Percentiles rank a stretch among this genome's conserved stretches.
Evolutionary conservation across 2,888 invertebrate genomes (phyloP).

Genomic region (Mantis religiosa): DNA sequence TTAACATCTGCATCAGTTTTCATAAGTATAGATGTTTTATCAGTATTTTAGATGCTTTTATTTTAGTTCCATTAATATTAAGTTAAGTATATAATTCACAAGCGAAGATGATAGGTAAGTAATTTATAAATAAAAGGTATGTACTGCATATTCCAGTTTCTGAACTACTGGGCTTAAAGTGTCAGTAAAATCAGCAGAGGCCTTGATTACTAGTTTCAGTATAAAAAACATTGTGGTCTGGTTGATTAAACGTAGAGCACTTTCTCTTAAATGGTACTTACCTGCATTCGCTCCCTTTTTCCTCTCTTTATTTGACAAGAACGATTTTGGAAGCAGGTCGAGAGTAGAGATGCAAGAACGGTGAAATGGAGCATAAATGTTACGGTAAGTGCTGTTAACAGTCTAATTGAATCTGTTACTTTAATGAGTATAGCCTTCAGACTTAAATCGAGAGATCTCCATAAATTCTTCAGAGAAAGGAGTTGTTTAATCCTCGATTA

Average conservation of each 20-base stretch:
- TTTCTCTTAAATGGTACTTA: background rate
- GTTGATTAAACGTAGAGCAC: background rate
- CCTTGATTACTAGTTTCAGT: background rate
- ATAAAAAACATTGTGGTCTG: background rate
- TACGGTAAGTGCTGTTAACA: background rate
- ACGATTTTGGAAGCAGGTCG: background rate
- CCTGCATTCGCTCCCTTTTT: background rate
- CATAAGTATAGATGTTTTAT: too few relatives aligned
- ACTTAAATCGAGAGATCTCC: too few relatives aligned
- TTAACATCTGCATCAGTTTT: too few relatives aligned
- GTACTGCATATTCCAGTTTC: background rate
- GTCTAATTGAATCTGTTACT: too few relatives aligned
- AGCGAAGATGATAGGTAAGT: too few relatives aligned
- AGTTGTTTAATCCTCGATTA: too few relatives aligned
- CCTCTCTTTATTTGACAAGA: background rate
- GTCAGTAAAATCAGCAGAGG: background rate
- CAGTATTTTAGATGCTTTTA: too few relatives aligned
- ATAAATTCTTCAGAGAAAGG: too few relatives aligned
- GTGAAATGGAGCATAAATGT: background rate
- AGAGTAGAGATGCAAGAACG: background rate
- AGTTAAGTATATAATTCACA: too few relatives aligned
- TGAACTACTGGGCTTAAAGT: background rate
- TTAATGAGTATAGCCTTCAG: too few relatives aligned
- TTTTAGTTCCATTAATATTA: too few relatives aligned
- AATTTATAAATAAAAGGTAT: background rate